Evolutionary conservation across 2,888 invertebrate species (phyloP), one percentile per base, ranked within the genome.

Genomic region (Ophion slaviceki): DNA sequence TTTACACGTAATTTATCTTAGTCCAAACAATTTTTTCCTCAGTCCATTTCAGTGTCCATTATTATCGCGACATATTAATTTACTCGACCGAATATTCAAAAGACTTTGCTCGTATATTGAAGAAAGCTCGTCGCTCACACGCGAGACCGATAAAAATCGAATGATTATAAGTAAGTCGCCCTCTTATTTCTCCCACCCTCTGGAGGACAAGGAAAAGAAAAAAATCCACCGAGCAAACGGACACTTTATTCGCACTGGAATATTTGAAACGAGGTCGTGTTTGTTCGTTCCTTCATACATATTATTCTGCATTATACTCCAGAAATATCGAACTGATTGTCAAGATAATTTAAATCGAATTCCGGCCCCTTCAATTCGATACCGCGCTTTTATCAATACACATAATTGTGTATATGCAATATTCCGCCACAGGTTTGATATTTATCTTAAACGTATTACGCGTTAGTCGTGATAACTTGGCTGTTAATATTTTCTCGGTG

Each of bases 241-340:
- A 71, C 62, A 62, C 62, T 62, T 74, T 71, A 71, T 84, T 77
- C 77, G 72, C 72, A 62, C 62, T 28, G 72, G 17, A 64, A 62
- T 74, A 80, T 77, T 84, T 57, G 74, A 71, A 84, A 84, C 80
- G 84, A 77, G 84, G 84, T 81, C 84, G 72, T 72, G 77, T 71
- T 72, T 67, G 45, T 72, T 80, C 67, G 66, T 53, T 75, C 72
- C 77, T 71, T 28, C 57, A 40, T 32, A 67, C 64, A 82, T 71
- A 70, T 76, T 82, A 82, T 82, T 64, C 40, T 40, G 17, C n/a
- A 40, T 17, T 62, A 81, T 45, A 66, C 61, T 59, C 32, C 70
- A 61, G 20, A 70, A 79, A 78, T 59, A 59, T 68, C 40, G 24
- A 47, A 76, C 40, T 36, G 47, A 70, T 70, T 62, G n/a, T 24